Evolutionary conservation across 2,797 vertebrate species (phyloP).

Genomic region (Enteromius trimaculatus): DNA sequence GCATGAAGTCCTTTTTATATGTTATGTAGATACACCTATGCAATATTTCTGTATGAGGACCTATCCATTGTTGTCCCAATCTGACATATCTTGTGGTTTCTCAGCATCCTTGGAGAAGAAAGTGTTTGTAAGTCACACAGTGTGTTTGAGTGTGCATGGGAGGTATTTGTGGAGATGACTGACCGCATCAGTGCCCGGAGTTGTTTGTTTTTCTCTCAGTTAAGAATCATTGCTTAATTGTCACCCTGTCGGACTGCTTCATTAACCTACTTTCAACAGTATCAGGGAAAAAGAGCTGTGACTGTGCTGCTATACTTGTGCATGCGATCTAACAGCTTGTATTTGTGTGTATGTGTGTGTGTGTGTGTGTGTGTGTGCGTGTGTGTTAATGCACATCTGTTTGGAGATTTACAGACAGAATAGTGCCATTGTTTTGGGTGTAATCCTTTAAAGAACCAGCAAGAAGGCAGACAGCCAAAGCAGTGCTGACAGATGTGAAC

Average conservation of each 20-base stretch:
- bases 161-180: slow-evolving; percentile 50
- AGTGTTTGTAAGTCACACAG: slow-evolving; percentile 73
- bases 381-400: slow-evolving; percentile 54
- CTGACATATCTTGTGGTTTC: slow-evolving; percentile 51
- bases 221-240: slow-evolving; percentile 25
- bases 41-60: slow-evolving; percentile 5
- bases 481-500: slow-evolving; percentile 79
- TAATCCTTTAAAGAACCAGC: slow-evolving; percentile 60
- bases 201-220: slow-evolving; percentile 48
- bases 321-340: slow-evolving; percentile 51
- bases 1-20: background rate
- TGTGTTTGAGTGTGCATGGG: slow-evolving; percentile 49
- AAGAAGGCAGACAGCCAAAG: slow-evolving; percentile 66
- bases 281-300: slow-evolving; percentile 32
- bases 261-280: slow-evolving; percentile 47
- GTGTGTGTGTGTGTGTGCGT: slow-evolving; percentile 51
- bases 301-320: slow-evolving; percentile 17
- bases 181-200: slow-evolving; percentile 41
- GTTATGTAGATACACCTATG: background rate
- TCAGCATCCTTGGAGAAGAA: slow-evolving; percentile 64
- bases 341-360: slow-evolving; percentile 34
- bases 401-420: slow-evolving; percentile 61
- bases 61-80: slow-evolving; percentile 19
- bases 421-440: slow-evolving; percentile 67
- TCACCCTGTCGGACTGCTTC: background rate